Conservation (phyloP, 35 echinoderm and acorn worm species). For the Lytechinus variegatus region DNA sequence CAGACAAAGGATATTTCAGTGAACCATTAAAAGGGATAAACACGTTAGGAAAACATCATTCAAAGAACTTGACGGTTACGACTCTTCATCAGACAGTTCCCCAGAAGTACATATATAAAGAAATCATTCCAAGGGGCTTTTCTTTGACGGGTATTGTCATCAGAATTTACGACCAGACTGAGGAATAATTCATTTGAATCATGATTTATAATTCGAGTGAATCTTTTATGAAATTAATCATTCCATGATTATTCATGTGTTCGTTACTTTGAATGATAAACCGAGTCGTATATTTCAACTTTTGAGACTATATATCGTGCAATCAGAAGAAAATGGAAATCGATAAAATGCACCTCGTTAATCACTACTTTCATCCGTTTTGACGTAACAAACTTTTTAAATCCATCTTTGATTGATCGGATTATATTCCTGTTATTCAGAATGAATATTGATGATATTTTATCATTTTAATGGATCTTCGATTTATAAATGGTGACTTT, state of each 20-base stretch:
- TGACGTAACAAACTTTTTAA: not conserved
- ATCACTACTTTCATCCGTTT: not conserved
- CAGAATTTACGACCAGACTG: not conserved
- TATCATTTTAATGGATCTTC: not conserved
- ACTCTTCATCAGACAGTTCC: not conserved
- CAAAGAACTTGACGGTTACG: not conserved
- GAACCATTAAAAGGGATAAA: conserved; percentile 37
- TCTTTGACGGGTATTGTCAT: not conserved
- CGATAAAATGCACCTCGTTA: not conserved
- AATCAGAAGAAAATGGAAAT: not conserved
- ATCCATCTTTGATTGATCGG: not conserved
- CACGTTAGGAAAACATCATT: conserved; percentile 20
- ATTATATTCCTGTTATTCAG: not conserved
- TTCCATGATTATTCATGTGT: not conserved
- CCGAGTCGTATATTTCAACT: not conserved
- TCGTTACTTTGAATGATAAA: not conserved
- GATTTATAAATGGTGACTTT: not conserved
- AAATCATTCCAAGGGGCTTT: not conserved
- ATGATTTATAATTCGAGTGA: not conserved
- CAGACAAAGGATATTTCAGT: not conserved
- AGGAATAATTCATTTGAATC: not conserved
- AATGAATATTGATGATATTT: not conserved
- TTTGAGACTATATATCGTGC: not conserved
- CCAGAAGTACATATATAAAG: not conserved
- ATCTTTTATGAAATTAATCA: not conserved